phyloP scores from a whole-genome alignment of 2,797 vertebrate species.

The Sebastes trivittatus region DNA sequence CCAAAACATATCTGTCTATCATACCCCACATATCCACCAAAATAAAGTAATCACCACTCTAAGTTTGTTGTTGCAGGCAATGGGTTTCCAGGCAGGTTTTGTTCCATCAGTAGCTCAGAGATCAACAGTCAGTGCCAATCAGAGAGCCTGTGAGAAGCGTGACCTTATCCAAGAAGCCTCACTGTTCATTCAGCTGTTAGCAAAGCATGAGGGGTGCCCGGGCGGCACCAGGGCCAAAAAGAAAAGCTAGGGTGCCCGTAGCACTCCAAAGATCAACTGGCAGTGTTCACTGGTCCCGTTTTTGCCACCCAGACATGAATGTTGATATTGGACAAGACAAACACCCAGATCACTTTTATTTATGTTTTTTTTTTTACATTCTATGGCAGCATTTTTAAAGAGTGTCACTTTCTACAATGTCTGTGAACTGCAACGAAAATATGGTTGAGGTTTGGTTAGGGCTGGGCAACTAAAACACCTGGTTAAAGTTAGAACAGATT shows the following conservation, averaged over 20 bases:
- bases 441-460: neutral
- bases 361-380: neutral
- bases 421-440: neutral
- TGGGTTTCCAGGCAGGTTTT: constrained; percentile 1
- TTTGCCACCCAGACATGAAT: neutral
- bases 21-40: neutral
- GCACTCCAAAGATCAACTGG: neutral
- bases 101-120: neutral
- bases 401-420: neutral
- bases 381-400: neutral
- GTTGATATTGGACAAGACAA: neutral
- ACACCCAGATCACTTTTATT: neutral
- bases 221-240: neutral
- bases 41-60: constrained; percentile 23
- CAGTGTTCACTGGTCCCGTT: neutral
- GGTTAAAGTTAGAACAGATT: neutral
- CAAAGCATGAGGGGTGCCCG: neutral
- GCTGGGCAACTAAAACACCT: neutral
- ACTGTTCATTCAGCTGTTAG: constrained; percentile 37
- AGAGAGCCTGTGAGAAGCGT: neutral
- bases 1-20: constrained; percentile 32
- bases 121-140: constrained; percentile 24
- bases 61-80: neutral
- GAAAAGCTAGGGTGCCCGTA: neutral
- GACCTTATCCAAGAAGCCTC: constrained; percentile 13